Evolutionary conservation across 2,113 vertebrate genomes (phyloP), one percentile per base, ranked within the genome.

Genomic region (Rallus limicola): DNA sequence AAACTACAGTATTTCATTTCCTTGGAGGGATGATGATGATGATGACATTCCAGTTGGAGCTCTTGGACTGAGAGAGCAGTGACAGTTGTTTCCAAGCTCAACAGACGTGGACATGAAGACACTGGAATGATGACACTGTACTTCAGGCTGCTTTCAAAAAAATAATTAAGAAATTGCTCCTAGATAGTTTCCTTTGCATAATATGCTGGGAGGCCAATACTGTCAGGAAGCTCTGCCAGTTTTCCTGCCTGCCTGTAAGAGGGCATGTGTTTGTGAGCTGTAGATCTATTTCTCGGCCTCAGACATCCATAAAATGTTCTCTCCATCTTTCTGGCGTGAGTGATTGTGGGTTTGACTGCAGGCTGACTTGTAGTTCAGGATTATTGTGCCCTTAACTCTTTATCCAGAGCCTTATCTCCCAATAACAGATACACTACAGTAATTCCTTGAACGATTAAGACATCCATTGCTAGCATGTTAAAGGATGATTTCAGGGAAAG

Each of bases 381-480:
- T 97, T 94, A 94, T 96, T 33, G 2, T 93, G 92, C 23, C 65
- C 46, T 94, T 96, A 94, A 93, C 96, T 97, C 83, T 80, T 94
- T 77, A 95, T 96, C 70, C 86, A 82, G 31, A 52, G 23, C 46
- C 83, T 83, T 89, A 67, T 72, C 96, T 80, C 79, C 67, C 55
- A 58, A 12, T 64, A 60, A n/a, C 90, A 94, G 90, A 94, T 55
- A 40, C 20, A 38, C 70, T 70, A 0, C 48, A 55, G 77, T 56
- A 64, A 40, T 46, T 63, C 42, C 76, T 75, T 81, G 56, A 85
- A 19, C 38, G 9, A 74, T 79, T 69, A 86, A 88, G 77, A 13
- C 31, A 82, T 78, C 18, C 82, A 15, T 80, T 50, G 71, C 38
- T 83, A 94, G 20, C 7, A 2, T 42, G 29, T 60, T 81, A 77